These are phyloP conservation scores for Melikaiella ostensackeni DNA, from an alignment of 2,888 invertebrate species.

Conservation along the genomic window DNA sequence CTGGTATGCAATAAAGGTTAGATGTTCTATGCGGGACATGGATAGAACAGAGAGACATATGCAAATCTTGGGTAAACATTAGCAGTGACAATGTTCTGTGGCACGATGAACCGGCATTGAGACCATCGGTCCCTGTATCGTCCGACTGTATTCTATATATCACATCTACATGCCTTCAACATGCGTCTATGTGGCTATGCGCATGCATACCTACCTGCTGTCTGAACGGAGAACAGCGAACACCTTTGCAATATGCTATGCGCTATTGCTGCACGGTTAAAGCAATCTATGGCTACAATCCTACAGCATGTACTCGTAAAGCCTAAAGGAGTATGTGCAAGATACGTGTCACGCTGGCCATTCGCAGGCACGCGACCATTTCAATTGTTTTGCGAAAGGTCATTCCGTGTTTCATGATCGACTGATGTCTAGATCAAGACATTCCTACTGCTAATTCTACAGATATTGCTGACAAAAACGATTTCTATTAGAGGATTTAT, in stretches of 20 bases:
- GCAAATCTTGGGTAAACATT: constrained; percentile 75
- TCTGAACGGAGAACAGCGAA: background rate
- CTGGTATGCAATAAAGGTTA: constrained; percentile 16
- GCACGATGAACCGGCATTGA: constrained; percentile 53
- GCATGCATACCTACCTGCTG: constrained; percentile 11
- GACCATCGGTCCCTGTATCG: constrained; percentile 41
- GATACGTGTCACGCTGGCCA: constrained; percentile 55
- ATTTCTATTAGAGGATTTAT: too few species aligned
- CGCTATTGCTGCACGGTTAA: background rate
- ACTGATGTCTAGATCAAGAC: background rate
- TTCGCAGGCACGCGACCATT: constrained; percentile 62
- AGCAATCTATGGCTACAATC: too few species aligned
- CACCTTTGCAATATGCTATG: constrained; percentile 16
- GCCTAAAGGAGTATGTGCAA: constrained; percentile 7
- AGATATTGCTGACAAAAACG: background rate
- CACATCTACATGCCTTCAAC: background rate
- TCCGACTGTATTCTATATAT: constrained; percentile 19
- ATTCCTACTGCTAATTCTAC: background rate
- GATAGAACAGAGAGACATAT: constrained; percentile 73
- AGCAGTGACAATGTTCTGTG: constrained; percentile 63
- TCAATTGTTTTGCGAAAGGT: constrained; percentile 54
- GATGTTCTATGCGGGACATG: constrained; percentile 57
- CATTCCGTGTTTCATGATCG: background rate
- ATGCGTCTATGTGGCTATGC: constrained; percentile 23
- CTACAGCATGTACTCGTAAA: background rate